A percentile compares a stretch with the other conserved stretches of the same genome.
Conservation (phyloP, 2,113 vertebrate genomes). For the Daboia siamensis region DNA sequence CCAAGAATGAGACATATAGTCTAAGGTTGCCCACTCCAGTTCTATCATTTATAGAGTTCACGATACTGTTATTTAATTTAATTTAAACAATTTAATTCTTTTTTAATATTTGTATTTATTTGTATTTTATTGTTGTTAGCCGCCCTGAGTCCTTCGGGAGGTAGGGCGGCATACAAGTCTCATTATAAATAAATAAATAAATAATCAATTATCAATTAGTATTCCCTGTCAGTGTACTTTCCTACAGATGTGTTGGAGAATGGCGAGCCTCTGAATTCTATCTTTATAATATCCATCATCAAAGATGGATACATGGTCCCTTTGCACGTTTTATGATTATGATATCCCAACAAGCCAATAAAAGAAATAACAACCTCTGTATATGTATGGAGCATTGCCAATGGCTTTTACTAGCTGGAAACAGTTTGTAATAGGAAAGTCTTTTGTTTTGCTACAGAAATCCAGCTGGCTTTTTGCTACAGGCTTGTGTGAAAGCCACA, state of each 20-base stretch:
- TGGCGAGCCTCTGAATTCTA: not conserved
- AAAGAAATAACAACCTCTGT: not conserved
- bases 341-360: too few relatives aligned
- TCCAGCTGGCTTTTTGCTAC: constrained; percentile 8
- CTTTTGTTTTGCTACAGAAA: not conserved
- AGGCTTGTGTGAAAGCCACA: not conserved
- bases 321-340: not conserved
- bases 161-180: too few relatives aligned
- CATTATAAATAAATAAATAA: too few relatives aligned
- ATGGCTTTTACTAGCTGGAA: not conserved
- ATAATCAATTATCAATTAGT: not conserved
- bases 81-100: too few relatives aligned
- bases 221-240: not conserved
- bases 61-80: not conserved
- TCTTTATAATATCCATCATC: not conserved
- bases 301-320: not conserved
- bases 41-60: not conserved
- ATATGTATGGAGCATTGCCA: not conserved
- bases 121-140: too few relatives aligned
- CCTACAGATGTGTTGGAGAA: not conserved
- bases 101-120: too few relatives aligned
- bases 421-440: not conserved
- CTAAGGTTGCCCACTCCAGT: not conserved
- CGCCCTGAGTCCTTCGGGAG: too few relatives aligned
- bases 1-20: not conserved